Base-by-base conservation (phyloP, 2,888 invertebrate genomes). In the Trachelus iudaicus region DNA sequence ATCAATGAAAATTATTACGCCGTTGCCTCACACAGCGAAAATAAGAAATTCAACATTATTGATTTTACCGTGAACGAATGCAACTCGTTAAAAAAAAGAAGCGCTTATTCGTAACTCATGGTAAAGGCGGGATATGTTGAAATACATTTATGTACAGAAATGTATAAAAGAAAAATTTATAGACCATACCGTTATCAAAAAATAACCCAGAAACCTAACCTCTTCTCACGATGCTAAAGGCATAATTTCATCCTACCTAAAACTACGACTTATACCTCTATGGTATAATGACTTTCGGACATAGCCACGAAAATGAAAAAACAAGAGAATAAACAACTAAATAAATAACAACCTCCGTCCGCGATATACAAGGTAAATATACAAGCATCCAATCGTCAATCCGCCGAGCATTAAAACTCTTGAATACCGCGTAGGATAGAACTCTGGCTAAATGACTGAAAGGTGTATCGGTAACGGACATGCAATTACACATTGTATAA, bases 401-500 rank as follows among this genome's bases (percentile, higher is more conserved):
- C 23, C 23, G 23, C 9, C 6, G 9, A 23, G 23, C 23, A 23
- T 23, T 56, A 9, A 56, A 56, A 56, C 23, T 23, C 40, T 56
- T 56, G 6, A 56, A 23, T 56, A 23, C 15, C 23, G 23, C 56
- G 23, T 23, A 23, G 1, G 40, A 56, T 56, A 23, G 23, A 56
- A 23, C 0, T 2, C 15, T 56, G 9, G 23, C 23, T 56, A 56
- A 23, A 23, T 56, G 9, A 56, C 31, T 9, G 56, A 30, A 34
- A 74, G 68, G 11, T 68, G 56, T 77, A 34, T 15, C 40, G 40
- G 37, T 33, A 23, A 73, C 73, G 23, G 56, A 12, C 71, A 0
- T 13, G 31, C 76, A 75, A 79, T 79, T 80, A 73, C 71, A 73
- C 69, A 34, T 37, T 34, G 68, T 75, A 73, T 79, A 80, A 80